Evolutionary conservation across 2,113 vertebrate genomes (phyloP), one percentile per base, ranked within the genome.

Genomic region (Apodemus speciosus): DNA sequence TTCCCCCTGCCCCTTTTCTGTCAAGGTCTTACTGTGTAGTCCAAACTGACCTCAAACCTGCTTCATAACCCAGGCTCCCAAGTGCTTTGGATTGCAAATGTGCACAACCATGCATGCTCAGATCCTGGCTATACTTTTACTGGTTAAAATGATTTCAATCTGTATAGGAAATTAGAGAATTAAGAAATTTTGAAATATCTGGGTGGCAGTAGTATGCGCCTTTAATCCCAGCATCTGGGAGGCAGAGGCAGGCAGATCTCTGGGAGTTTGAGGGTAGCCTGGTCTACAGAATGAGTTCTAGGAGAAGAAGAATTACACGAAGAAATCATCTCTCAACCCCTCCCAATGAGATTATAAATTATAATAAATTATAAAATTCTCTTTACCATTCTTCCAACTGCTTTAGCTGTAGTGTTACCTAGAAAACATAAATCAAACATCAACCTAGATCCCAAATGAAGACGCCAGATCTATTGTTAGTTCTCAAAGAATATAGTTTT

Each of bases 351-450:
- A 56, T 56, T 23, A 77, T 72, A 13, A 89, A 51, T 89, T 58
- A 81, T 25, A 69, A 88, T 51, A 90, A 73, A 62, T 58, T 43
- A 53, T 35, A 94, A 85, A 89, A 89, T 86, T 66, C 4, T 93
- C 18, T 79, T 93, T 97, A 97, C 96, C 97, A 75, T 6, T 96
- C 25, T 96, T 80, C 0, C 73, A 18, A 6, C 2, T 10, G 7
- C 3, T 1, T 71, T n/a, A 58, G 84, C 92, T 62, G 40, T 9
- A 10, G 91, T 40, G 10, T 93, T 72, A 75, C 93, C 97, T 97
- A 77, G 35, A 92, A 97, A 95, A 97, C 76, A 94, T 30, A 96
- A 92, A 86, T 68, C 38, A 92, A 27, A 93, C 10, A 62, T 51
- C 53, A 94, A 56, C 1, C n/a, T 76, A 38, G 8, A 20, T 84